phyloP scores from a whole-genome alignment of 2,113 vertebrate genomes.

The Proteles cristata region DNA sequence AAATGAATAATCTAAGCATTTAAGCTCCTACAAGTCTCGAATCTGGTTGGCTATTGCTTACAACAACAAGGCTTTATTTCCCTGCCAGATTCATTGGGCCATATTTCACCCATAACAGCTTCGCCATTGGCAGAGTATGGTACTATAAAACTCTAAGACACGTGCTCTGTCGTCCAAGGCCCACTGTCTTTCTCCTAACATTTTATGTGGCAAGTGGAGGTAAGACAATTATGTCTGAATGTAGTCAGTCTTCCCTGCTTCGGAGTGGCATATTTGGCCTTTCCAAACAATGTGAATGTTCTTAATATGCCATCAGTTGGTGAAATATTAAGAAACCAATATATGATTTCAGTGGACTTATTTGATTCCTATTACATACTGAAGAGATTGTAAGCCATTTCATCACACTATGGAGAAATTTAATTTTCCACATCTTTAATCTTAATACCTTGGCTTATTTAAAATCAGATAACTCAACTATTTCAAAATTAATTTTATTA shows the following conservation, averaged over 20 bases:
- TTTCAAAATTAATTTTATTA: constrained; percentile 8
- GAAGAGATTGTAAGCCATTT: not conserved
- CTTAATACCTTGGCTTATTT: constrained; percentile 30
- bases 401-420: not conserved
- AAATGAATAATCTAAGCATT: not conserved
- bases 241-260: not conserved
- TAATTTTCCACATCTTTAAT: constrained; percentile 35
- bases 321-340: not conserved
- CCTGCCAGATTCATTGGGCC: not conserved
- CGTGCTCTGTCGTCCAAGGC: not conserved
- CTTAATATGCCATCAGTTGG: not conserved
- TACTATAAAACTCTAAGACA: not conserved
- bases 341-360: not conserved
- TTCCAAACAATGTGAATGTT: not conserved
- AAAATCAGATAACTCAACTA: not conserved
- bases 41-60: not conserved
- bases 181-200: not conserved
- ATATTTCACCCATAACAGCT: not conserved
- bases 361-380: not conserved
- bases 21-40: not conserved
- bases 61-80: not conserved
- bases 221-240: not conserved
- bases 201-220: not conserved
- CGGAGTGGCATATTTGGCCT: not conserved
- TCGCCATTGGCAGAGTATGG: not conserved